phyloP scores from a whole-genome alignment of 2,888 invertebrate genomes.

The Sylvicola fuscatus region DNA sequence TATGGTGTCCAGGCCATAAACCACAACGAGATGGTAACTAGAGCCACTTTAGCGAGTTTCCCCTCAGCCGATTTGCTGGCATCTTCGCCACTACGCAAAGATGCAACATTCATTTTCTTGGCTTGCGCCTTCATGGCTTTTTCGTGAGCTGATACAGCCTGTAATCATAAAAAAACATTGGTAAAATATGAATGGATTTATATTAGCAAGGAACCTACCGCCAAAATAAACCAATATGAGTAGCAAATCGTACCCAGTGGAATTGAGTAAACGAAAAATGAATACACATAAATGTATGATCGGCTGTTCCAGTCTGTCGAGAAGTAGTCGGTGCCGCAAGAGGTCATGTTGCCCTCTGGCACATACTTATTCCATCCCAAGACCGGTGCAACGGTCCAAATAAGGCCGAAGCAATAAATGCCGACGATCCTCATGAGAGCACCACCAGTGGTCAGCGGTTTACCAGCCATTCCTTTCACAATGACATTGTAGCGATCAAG shows the following conservation, averaged over 20 bases:
- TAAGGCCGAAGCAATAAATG: constrained; percentile 56
- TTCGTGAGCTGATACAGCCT: constrained; percentile 70
- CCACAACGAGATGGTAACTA: constrained; percentile 79
- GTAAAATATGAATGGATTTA: background rate
- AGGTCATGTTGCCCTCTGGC: constrained; percentile 86
- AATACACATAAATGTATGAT: constrained; percentile 61
- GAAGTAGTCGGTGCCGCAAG: constrained; percentile 78
- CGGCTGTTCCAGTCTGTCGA: constrained; percentile 52
- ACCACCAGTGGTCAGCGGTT: constrained; percentile 63
- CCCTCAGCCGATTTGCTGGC: constrained; percentile 65
- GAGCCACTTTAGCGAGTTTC: constrained; percentile 73
- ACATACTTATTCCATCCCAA: constrained; percentile 83
- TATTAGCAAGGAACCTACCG: background rate
- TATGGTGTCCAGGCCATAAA: constrained; percentile 87
- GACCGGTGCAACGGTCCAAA: constrained; percentile 67
- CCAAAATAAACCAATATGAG: constrained; percentile 6
- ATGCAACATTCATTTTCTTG: constrained; percentile 85
- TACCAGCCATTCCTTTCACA: constrained; percentile 72
- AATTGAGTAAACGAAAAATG: constrained; percentile 43
- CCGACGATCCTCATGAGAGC: constrained; percentile 55
- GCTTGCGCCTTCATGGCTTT: constrained; percentile 76
- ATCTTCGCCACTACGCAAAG: constrained; percentile 57
- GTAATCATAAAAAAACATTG: background rate
- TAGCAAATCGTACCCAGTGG: constrained; percentile 6
- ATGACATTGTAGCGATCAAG: constrained; percentile 88